Conservation (phyloP, 2,797 vertebrate genomes). For the Mormyrops attenuatus region DNA sequence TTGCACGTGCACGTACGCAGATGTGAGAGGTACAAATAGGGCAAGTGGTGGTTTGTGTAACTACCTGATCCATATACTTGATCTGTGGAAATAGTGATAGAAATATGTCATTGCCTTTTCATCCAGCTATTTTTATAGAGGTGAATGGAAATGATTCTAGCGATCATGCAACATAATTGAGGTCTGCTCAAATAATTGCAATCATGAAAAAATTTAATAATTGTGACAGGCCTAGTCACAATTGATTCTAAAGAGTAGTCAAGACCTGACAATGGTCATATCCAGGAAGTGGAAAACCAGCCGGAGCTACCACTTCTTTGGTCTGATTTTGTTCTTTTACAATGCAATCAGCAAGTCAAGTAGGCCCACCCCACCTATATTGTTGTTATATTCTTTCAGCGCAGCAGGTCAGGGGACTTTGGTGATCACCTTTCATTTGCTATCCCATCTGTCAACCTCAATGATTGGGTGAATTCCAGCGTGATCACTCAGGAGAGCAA, state of each 20-base stretch:
- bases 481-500: constrained; percentile 20
- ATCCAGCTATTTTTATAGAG: background rate
- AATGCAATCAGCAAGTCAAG: constrained; percentile 31
- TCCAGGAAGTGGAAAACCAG: constrained; percentile 29
- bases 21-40: background rate
- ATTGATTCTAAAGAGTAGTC: constrained; percentile 22
- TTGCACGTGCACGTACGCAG: background rate
- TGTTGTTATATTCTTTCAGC: constrained; percentile 11
- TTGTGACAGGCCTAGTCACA: background rate
- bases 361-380: constrained; percentile 25
- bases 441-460: constrained; percentile 14
- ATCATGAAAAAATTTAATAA: background rate
- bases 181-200: background rate
- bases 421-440: constrained; percentile 20
- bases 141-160: background rate
- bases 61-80: background rate
- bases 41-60: background rate
- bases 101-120: background rate
- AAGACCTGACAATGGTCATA: constrained; percentile 16
- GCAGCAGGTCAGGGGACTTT: constrained; percentile 26
- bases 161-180: background rate
- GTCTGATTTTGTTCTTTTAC: constrained; percentile 27
- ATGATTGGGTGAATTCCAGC: constrained; percentile 15
- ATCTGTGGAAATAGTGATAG: background rate
- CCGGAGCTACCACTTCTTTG: constrained; percentile 26